phyloP scores from a whole-genome alignment of 35 echinoderm and acorn worm species.

The Stichopus chloronotus region DNA sequence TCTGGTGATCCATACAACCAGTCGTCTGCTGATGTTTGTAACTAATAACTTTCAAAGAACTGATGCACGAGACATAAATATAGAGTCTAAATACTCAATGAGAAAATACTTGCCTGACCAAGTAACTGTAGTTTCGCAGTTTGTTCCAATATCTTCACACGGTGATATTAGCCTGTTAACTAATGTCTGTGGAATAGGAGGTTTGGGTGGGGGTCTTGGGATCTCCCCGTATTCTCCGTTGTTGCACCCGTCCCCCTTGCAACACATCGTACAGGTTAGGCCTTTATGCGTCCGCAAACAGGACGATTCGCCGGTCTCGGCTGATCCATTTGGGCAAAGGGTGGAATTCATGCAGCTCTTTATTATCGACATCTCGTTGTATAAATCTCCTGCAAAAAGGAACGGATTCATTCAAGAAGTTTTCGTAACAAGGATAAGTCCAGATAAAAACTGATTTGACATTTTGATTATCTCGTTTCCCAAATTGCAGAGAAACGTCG shows the following conservation, averaged over 20 bases:
- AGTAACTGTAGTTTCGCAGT: constrained; percentile 26
- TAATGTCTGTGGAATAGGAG: constrained; percentile 17
- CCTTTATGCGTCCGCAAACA: constrained; percentile 29
- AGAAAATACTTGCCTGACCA: constrained; percentile 21
- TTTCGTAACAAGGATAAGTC: too few relatives aligned
- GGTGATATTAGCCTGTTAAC: not conserved
- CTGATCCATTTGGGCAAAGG: not conserved
- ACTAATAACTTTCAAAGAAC: too few relatives aligned
- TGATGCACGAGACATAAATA: too few relatives aligned
- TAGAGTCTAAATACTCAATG: too few relatives aligned
- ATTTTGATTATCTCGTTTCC: too few relatives aligned
- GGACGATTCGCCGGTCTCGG: not conserved
- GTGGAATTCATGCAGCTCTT: not conserved
- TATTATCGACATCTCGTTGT: constrained; percentile 18
- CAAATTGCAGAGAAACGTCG: too few relatives aligned
- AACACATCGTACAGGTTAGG: constrained; percentile 28
- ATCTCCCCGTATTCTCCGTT: constrained; percentile 28
- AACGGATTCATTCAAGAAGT: not conserved
- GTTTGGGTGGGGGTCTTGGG: constrained; percentile 32
- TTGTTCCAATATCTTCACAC: not conserved
- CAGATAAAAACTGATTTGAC: too few relatives aligned
- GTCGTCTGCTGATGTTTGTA: too few relatives aligned
- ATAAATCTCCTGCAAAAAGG: constrained; percentile 30
- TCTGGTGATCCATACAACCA: too few relatives aligned
- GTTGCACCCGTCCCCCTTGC: constrained; percentile 16